Evolutionary conservation across 2,888 invertebrate species (phyloP).

Genomic region (Gasteruption jaculator): DNA sequence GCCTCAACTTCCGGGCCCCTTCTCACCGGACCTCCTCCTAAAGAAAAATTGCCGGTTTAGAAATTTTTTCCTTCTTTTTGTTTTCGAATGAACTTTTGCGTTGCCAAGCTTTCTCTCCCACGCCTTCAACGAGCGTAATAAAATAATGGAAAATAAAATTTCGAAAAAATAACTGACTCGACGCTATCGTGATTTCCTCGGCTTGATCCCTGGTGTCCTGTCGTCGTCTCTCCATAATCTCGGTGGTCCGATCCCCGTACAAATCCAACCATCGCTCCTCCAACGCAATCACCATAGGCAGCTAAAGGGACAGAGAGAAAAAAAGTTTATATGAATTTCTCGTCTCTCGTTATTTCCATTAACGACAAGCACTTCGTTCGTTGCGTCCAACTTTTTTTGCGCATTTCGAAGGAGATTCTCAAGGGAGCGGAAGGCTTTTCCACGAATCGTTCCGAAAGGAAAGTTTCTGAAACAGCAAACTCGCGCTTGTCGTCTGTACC

Average conservation of each 20-base stretch:
- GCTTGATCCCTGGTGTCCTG: conserved; percentile 94
- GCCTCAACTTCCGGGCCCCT: conserved; percentile 61
- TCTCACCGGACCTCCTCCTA: conserved; percentile 46
- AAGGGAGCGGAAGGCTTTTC: too few relatives aligned
- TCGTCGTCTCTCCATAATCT: conserved; percentile 76
- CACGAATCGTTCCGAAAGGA: too few relatives aligned
- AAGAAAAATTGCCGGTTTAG: conserved; percentile 7
- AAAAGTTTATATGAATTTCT: conserved; percentile 28
- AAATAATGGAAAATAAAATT: conserved; percentile 5
- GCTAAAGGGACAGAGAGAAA: too few relatives aligned
- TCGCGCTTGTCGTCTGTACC: too few relatives aligned
- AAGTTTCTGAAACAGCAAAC: too few relatives aligned
- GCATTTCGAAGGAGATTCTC: too few relatives aligned
- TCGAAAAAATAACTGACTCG: conserved; percentile 54
- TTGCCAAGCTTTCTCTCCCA: too few relatives aligned
- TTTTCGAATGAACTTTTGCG: too few relatives aligned
- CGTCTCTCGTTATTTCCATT: too few relatives aligned
- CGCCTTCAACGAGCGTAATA: conserved; percentile 4
- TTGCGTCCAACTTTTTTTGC: too few relatives aligned
- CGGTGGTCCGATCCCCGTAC: conserved; percentile 68
- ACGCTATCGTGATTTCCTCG: conserved; percentile 75
- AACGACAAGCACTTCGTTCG: too few relatives aligned
- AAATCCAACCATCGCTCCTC: conserved; percentile 75
- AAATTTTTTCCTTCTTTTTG: background rate
- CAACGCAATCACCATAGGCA: conserved; percentile 69